Evolutionary conservation across 2,113 vertebrate genomes (phyloP), one percentile per base, ranked within the genome.

Genomic region (Pollachius pollachius): DNA sequence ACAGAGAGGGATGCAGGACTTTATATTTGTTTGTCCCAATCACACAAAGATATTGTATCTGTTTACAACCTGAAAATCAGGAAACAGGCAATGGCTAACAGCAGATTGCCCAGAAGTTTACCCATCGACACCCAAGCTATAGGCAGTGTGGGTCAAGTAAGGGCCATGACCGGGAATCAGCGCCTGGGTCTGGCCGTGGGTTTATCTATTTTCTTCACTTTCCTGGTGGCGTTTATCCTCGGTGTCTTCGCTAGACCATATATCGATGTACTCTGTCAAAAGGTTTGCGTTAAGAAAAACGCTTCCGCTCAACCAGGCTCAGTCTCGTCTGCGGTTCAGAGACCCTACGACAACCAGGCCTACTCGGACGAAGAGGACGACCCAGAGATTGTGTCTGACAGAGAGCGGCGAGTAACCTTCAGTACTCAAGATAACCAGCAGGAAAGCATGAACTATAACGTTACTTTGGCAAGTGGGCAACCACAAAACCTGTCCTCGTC

Each of bases 171-270:
- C 18, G 68, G 0, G 37, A 90, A 82, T 48, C 25, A 93, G 30
- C 30, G 3, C 15, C 84, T 96, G 3, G 3, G 66, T 0, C 65
- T 95, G 72, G 94, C 94, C 0, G 79, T 97, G 37, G 93, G 91
- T 75, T 90, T 98, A 60, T 95, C 96, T 0, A 90, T 98, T 77
- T 69, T 95, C 59, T 82, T 95, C 67, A 95, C 96, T 0, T 98
- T 98, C 65, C 25, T 95, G 0, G 75, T 92, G 52, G 95, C 96
- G 21, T 98, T 98, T 84, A 86, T 93, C 52, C 83, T 98, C 56
- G 96, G 96, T 34, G 91, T 90, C 48, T 64, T 96, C 1, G 63
- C 89, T 7, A 93, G 96, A 84, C 96, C 96, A 16, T 90, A 83
- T 58, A 59, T 96, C 5, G 90, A 91, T 18, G 78, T 37, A 4